phyloP scores from a whole-genome alignment of 2,113 vertebrate genomes.

The Lycocorax pyrrhopterus region DNA sequence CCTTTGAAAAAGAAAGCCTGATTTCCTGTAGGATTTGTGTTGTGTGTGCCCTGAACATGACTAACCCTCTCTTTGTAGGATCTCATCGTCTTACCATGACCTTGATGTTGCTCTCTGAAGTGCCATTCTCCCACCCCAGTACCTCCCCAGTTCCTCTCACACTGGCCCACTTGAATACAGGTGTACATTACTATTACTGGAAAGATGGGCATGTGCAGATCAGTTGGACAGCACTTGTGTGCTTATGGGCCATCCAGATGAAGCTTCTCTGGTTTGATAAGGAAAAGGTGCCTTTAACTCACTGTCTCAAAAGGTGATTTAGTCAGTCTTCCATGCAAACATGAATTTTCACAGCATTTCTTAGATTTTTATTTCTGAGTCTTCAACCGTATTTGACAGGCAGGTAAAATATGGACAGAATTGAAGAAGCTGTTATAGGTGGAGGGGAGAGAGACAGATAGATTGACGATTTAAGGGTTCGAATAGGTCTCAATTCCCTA shows the following conservation, averaged over 20 bases:
- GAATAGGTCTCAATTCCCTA: not conserved
- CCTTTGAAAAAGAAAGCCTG: not conserved
- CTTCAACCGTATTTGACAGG: not conserved
- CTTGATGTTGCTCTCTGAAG: not conserved
- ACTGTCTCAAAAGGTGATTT: not conserved
- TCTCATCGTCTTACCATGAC: not conserved
- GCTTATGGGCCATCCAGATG: not conserved
- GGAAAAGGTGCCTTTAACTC: not conserved
- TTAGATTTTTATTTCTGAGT: not conserved
- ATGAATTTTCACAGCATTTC: not conserved
- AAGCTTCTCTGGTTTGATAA: not conserved
- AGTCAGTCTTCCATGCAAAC: not conserved
- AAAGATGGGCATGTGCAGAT: not conserved
- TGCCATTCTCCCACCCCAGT: not conserved
- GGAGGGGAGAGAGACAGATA: not conserved
- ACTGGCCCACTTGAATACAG: no score
- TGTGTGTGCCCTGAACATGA: not conserved
- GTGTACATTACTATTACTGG: not conserved
- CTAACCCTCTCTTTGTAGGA: not conserved
- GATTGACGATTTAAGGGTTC: not conserved
- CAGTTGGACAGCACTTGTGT: not conserved
- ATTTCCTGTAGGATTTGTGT: not conserved
- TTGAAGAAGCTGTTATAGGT: not conserved
- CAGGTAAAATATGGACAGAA: not conserved
- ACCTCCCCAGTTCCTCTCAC: not conserved